Evolutionary conservation across 2,113 vertebrate species (phyloP), one percentile per base, ranked within the genome.

Genomic region (Puma concolor): DNA sequence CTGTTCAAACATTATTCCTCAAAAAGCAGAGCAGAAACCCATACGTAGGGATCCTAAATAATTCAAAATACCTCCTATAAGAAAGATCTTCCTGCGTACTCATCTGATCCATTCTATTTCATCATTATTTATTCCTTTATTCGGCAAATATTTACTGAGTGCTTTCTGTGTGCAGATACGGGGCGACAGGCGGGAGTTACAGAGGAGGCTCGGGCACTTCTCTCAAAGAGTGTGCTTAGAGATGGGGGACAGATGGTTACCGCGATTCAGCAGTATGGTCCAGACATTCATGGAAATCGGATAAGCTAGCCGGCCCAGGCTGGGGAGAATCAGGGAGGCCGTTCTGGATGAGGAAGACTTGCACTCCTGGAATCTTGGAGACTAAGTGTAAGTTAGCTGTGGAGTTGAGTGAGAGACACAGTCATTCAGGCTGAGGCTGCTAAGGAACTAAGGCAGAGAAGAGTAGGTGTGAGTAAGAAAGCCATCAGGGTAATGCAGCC

Each of bases 1-100:
- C 7, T 57, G 25, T 67, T 77, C 69, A 96, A 94, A 93, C 25
- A 69, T 12, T 41, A n/a, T 87, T 93, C 29, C 74, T 7, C 9
- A 14, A 36, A 93, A 83, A 52, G 19, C 14, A 87, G 54, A 89
- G 5, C 48, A 63, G 63, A 71, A 76, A 44, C 38, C 29, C 29
- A 38, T 25, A 57, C 36, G 7, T 7, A 63, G 14, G 23, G 16
- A 76, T 41, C 48, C 31, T 29, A 77, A 41, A 31, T 29, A 17
- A 83, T 38, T 48, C 48, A 41, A 14, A 85, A 77, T 64, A 11
- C 25, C 36, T 77, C 36, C 13, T 3, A 7, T 4, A 44, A 16
- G n/a, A 48, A 17, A 91, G 57, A 23, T 60, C 82, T 48, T 88
- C 52, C 66, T 54, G 21, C 1, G 9, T 0, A 19, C 12, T n/a